Evolutionary conservation across 2,888 invertebrate species (phyloP), one percentile per base, ranked within the genome.

Genomic region (Mechanitis messenoides): DNA sequence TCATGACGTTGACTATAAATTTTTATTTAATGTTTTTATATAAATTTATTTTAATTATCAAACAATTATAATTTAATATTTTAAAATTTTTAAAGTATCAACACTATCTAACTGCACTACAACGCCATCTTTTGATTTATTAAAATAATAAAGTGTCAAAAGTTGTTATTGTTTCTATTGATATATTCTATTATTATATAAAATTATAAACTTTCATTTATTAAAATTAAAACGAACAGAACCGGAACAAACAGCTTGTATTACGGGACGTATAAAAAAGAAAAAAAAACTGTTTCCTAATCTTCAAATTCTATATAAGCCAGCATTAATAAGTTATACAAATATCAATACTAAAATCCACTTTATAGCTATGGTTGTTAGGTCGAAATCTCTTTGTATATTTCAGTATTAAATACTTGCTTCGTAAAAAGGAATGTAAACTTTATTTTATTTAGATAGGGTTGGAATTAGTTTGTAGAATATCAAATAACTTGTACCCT

Each of bases 221-320:
- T 50, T 35, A 6, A 50, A 6, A 46, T 46, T 53, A 33, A 31
- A 55, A 38, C 55, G 45, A 55, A 9, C 28, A 62, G 62, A 59
- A 45, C 54, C 61, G n/a, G 53, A 46, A 35, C 46, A 50, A 31
- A 47, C 56, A 64, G 53, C 66, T 63, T 66, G 65, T 70, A 56
- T 67, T 76, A 77, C 69, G 69, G 65, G 66, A 71, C 72, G 66
- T 72, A 11, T 28, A 31, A 50, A 50, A 69, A 72, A 69, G 72
- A 69, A 75, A 77, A 83, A 81, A 80, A 79, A 72, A 76, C 68
- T 77, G 76, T 83, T 85, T 83, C 83, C 85, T 88, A 89, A 88
- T 87, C 85, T 85, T 77, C 79, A 80, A 88, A 87, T 85, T 84
- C 81, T 83, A 78, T 83, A 81, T 83, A 80, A 80, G 79, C 80